A percentile compares a stretch with the other conserved stretches of the same genome.
Evolutionary conservation across 2,797 vertebrate genomes (phyloP).

Genomic region (Sylvia borin): DNA sequence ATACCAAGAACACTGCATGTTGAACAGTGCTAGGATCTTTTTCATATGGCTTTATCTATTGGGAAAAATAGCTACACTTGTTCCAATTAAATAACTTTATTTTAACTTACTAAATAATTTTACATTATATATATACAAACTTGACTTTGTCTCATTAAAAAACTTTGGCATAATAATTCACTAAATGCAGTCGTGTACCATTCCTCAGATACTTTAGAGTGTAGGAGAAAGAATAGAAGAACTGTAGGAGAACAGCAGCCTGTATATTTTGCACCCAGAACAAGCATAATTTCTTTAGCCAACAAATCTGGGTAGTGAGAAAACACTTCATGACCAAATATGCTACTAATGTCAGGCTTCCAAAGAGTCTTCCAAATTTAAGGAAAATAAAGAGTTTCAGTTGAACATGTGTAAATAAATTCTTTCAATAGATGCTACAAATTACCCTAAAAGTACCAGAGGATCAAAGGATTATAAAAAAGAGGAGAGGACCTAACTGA

Average conservation of each 20-base stretch:
- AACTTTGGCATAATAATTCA: neutral
- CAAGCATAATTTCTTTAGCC: constrained; percentile 7
- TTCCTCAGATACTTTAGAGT: constrained; percentile 57
- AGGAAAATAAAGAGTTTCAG: neutral
- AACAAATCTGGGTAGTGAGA: neutral
- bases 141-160: neutral
- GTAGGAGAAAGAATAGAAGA: constrained; percentile 60
- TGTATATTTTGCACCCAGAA: constrained; percentile 39
- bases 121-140: neutral
- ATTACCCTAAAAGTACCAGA: neutral
- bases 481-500: neutral
- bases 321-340: neutral
- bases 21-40: neutral
- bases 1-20: neutral
- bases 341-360: neutral
- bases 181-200: constrained; percentile 33
- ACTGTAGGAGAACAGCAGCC: neutral
- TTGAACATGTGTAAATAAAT: neutral
- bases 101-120: neutral
- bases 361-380: neutral
- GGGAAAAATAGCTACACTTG: neutral
- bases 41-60: neutral
- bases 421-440: neutral
- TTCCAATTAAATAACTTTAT: neutral
- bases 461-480: neutral